Percentiles rank a stretch among this genome's conserved stretches.
Evolutionary conservation across 2,113 vertebrate genomes (phyloP).

Genomic region (Anseranas semipalmata): DNA sequence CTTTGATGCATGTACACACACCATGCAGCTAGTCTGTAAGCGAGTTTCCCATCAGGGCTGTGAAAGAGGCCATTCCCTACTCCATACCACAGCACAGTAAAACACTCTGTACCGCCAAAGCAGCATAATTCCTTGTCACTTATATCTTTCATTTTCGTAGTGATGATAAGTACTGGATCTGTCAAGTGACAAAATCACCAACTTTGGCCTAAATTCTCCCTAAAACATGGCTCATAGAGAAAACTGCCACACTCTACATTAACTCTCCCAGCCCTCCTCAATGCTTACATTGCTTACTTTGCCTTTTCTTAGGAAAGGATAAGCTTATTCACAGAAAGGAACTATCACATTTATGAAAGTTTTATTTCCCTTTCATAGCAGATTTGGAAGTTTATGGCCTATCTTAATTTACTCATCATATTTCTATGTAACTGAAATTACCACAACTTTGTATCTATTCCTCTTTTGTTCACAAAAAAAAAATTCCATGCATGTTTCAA

Average conservation of each 20-base stretch:
- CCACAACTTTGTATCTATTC: not conserved
- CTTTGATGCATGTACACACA: not conserved
- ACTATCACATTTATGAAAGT: not conserved
- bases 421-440: not conserved
- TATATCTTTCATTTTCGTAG: not conserved
- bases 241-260: not conserved
- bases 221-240: not conserved
- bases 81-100: not conserved
- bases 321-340: not conserved
- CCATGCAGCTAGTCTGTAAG: not conserved
- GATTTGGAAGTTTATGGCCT: not conserved
- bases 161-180: conserved; percentile 34
- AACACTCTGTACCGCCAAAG: not conserved
- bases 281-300: not conserved
- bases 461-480: not conserved
- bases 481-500: not conserved
- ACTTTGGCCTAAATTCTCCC: conserved; percentile 15
- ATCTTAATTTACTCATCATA: not conserved
- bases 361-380: not conserved
- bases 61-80: not conserved
- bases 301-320: not conserved
- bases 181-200: conserved; percentile 38
- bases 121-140: not conserved
- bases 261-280: not conserved
- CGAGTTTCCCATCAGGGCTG: not conserved